Base-by-base conservation (phyloP, 2,888 invertebrate species). In the Drosophila quinaria region DNA sequence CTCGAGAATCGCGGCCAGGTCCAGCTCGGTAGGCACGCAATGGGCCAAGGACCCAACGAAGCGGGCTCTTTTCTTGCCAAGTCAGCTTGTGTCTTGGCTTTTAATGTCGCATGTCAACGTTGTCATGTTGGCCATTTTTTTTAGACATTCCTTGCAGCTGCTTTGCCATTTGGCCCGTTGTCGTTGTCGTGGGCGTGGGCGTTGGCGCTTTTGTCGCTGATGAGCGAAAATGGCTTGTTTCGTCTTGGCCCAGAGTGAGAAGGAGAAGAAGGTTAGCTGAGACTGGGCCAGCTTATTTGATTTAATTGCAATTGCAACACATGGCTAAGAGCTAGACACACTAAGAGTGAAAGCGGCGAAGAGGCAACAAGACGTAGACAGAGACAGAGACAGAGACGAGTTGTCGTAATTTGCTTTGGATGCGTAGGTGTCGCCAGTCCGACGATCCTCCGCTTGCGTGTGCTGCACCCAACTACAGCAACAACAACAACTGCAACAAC, bases 21-120 rank as follows among this genome's bases (percentile, higher is more conserved):
- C 50, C 50, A 42, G 58, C 60, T 31, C 44, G 63, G 64, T 68
- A 74, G 66, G 76, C 78, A 78, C 78, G 78, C 78, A 78, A 79
- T 69, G 72, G 41, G 52, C 51, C 74, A 63, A 65, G 62, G 67
- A 74, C 44, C 66, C 54, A 56, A 35, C 44, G 13, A 44, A 42
- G 37, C 56, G 41, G 33, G 17, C 5, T 35, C 19, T 29, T 33
- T 29, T 49, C 17, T 31, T 5, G 15, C 17, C 17, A 31, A 47
- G 31, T 31, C 17, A 17, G 17, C 19, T 37, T 29, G 44, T 39
- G 46, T 54, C 69, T 72, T 77, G 74, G 78, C 87, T 75, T 74
- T 80, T 82, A 86, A 87, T 88, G 87, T 88, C 88, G 89, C 87
- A 87, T 87, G 87, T 87, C 87, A 87, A 75, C 80, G 72, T 71